These are phyloP conservation scores for Trissonchulus sp. DNA, from an alignment of 2,888 invertebrate species.

Conservation along the genomic window DNA sequence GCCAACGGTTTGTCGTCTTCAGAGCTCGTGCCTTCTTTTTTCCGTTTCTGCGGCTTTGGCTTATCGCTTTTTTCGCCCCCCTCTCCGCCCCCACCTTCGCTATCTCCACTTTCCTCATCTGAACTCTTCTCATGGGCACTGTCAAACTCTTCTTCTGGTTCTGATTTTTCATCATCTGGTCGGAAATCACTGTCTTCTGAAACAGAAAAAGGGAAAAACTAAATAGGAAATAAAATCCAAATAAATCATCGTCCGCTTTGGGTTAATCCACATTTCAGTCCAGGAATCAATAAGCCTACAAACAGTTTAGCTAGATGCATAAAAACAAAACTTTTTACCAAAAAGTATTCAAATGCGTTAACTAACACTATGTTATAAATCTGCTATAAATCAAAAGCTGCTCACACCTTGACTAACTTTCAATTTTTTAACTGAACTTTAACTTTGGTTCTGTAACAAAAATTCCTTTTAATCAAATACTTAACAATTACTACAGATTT, in stretches of 20 bases:
- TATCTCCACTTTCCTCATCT: constrained; percentile 49
- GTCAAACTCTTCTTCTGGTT: constrained; percentile 52
- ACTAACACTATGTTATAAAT: no score
- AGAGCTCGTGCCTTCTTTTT: constrained; percentile 54
- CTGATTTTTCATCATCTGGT: constrained; percentile 40
- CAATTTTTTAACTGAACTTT: no score
- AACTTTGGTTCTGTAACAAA: no score
- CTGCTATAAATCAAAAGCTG: no score
- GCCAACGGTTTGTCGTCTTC: constrained; percentile 4
- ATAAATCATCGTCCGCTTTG: no score
- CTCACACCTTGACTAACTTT: no score
- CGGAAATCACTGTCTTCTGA: constrained; percentile 49
- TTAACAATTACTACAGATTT: no score
- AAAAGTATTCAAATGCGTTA: not conserved
- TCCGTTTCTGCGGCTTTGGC: constrained; percentile 41
- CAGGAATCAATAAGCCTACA: not conserved
- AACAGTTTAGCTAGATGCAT: not conserved
- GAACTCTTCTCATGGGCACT: constrained; percentile 32
- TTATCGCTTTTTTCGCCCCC: constrained; percentile 46
- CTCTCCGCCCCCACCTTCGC: constrained; percentile 48
- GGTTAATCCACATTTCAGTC: not conserved
- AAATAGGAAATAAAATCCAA: no score
- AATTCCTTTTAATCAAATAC: no score
- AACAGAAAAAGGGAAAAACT: no score
- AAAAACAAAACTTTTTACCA: constrained; percentile 1